phyloP scores from a whole-genome alignment of 2,113 vertebrate genomes.

The Oplegnathus fasciatus region DNA sequence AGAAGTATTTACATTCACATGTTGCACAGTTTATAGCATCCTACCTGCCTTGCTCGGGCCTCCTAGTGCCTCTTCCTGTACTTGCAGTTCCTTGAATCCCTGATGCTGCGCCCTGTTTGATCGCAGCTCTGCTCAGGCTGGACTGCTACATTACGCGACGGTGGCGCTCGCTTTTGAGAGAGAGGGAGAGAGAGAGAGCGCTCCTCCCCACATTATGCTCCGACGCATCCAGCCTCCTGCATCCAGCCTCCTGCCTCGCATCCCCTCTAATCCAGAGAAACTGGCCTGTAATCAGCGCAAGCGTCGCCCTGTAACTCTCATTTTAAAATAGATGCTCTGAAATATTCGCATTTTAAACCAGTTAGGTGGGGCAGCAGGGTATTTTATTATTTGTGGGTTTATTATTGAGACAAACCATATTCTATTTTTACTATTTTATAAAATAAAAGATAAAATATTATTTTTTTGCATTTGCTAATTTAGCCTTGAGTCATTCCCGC shows the following conservation, averaged over 20 bases:
- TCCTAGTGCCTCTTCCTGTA: slow-evolving; percentile 62
- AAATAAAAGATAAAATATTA: neutral
- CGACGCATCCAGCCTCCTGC: slow-evolving; percentile 25
- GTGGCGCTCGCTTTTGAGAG: slow-evolving; percentile 54
- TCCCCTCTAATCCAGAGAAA: slow-evolving; percentile 58
- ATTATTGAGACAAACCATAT: neutral
- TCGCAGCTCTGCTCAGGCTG: slow-evolving; percentile 55
- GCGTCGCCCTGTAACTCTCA: slow-evolving; percentile 38
- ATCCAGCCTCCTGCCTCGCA: slow-evolving; percentile 23
- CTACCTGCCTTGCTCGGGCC: slow-evolving; percentile 75
- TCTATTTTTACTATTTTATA: neutral
- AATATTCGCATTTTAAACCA: neutral
- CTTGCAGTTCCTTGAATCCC: slow-evolving; percentile 48
- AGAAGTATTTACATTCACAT: slow-evolving; percentile 32
- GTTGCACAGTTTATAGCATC: slow-evolving; percentile 66
- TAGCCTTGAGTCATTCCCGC: neutral
- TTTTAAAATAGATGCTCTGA: slow-evolving; percentile 8
- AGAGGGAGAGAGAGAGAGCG: slow-evolving; percentile 38
- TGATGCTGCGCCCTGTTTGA: slow-evolving; percentile 63
- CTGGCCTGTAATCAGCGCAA: slow-evolving; percentile 67
- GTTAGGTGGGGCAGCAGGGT: neutral
- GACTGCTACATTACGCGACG: slow-evolving; percentile 47
- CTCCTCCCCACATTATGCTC: slow-evolving; percentile 63
- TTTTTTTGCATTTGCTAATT: neutral
- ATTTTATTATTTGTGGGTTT: neutral